Percentiles rank a stretch among this genome's conserved stretches.
These are phyloP conservation scores for Platysteira castanea DNA, from an alignment of 2,113 vertebrate species.

Conservation along the genomic window DNA sequence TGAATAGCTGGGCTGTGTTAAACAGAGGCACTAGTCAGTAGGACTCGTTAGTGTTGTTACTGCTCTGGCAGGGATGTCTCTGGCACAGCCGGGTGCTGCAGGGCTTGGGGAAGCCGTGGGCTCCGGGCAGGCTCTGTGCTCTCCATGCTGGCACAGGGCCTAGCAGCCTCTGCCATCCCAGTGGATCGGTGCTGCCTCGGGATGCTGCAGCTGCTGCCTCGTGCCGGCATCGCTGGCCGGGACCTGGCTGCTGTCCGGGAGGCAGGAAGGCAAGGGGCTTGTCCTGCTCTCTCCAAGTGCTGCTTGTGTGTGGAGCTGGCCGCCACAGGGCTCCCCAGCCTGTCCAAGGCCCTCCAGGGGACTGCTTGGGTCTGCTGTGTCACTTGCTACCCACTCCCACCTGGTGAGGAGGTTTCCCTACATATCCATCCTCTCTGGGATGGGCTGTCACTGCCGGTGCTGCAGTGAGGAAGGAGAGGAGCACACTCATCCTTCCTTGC, in stretches of 20 bases:
- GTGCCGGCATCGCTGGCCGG: neutral
- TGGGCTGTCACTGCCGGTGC: neutral
- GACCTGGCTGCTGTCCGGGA: rapidly evolving
- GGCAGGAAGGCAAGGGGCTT: neutral
- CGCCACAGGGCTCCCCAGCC: neutral
- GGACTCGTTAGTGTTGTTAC: neutral
- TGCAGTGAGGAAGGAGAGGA: neutral
- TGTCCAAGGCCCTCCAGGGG: neutral
- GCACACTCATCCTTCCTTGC: neutral
- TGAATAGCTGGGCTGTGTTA: neutral
- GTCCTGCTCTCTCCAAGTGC: neutral
- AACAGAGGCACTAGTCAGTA: neutral
- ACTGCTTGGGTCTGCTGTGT: neutral
- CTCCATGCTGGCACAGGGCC: neutral
- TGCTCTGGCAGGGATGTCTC: neutral
- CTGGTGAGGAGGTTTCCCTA: neutral
- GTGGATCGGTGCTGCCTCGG: neutral
- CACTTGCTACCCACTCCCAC: too few species aligned
- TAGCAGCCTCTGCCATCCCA: neutral
- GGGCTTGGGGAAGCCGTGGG: neutral
- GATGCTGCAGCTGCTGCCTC: neutral
- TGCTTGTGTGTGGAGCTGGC: neutral
- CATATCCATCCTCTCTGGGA: neutral
- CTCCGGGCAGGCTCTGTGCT: neutral
- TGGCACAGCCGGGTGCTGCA: neutral